phyloP scores from a whole-genome alignment of 1,140 invertebrate genomes.

The Anthonomus grandis region DNA sequence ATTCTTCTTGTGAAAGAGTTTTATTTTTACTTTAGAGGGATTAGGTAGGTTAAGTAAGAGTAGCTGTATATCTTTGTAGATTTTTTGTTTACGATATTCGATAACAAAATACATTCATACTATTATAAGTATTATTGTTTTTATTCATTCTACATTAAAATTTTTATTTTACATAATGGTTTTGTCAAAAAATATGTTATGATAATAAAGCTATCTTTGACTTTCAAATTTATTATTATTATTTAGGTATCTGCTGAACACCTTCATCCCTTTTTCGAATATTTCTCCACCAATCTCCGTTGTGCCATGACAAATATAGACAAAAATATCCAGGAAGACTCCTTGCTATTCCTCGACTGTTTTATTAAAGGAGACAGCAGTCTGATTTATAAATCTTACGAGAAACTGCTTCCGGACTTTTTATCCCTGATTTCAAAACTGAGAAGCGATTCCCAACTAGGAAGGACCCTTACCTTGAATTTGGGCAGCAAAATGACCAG shows the following conservation, averaged over 20 bases:
- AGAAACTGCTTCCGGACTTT: slow-evolving; percentile 71
- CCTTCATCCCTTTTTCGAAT: slow-evolving; percentile 65
- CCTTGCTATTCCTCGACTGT: slow-evolving; percentile 71
- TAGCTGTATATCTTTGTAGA: no score
- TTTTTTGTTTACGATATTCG: no score
- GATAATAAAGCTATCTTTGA: no score
- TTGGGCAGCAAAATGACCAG: slow-evolving; percentile 65
- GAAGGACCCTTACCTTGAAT: slow-evolving; percentile 61
- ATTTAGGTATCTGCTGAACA: slow-evolving; percentile 48
- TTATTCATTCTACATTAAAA: not conserved
- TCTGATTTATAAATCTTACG: slow-evolving; percentile 61
- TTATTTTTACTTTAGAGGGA: no score
- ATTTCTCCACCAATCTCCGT: slow-evolving; percentile 71
- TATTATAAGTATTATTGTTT: not conserved
- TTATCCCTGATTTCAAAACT: slow-evolving; percentile 75
- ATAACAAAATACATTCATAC: not conserved
- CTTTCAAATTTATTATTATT: slow-evolving; percentile 14
- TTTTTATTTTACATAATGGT: no score
- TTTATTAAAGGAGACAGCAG: slow-evolving; percentile 60
- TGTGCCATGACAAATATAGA: slow-evolving; percentile 87
- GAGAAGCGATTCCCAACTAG: slow-evolving; percentile 58
- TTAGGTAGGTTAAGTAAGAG: no score
- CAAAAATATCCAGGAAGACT: slow-evolving; percentile 74
- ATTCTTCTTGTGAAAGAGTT: no score
- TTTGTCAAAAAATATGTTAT: no score